Evolutionary conservation across 2,888 invertebrate genomes (phyloP).

Genomic region (Chaetogeoica ovagalla): DNA sequence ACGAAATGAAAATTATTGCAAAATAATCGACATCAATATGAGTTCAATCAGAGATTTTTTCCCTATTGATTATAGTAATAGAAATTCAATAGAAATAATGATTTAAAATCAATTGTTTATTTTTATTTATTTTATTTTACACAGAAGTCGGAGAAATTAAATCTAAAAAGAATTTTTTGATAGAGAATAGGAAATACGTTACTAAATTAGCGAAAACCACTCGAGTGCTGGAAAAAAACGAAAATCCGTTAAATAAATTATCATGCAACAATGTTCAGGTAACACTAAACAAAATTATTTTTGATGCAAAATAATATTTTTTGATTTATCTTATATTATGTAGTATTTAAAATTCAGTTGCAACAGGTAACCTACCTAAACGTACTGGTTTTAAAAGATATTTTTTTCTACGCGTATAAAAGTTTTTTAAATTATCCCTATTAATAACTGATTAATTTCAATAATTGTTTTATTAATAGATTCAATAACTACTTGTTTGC

Average conservation of each 20-base stretch:
- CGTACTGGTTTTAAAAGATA: no score
- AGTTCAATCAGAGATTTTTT: conserved; percentile 49
- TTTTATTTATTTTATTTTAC: background rate
- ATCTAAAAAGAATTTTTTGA: conserved; percentile 34
- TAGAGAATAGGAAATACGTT: conserved; percentile 32
- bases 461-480: no score
- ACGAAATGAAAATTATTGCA: background rate
- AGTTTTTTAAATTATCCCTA: no score
- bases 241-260: conserved; percentile 11
- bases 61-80: conserved; percentile 35
- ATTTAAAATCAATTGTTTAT: background rate
- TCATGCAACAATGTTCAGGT: conserved; percentile 8
- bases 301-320: no score
- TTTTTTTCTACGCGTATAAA: no score
- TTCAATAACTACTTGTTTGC: no score
- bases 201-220: conserved; percentile 18
- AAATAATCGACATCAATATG: background rate
- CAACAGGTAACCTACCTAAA: no score
- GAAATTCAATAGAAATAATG: background rate
- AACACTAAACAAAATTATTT: background rate
- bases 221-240: conserved; percentile 16
- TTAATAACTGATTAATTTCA: no score
- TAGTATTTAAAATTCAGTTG: no score
- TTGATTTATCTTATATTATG: no score
- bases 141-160: conserved; percentile 27